A percentile compares a stretch with the other conserved stretches of the same genome.
Evolutionary conservation across 64 coral and sea anemone genomes (phyloP).

Genomic region (Stichodactyla helianthus): DNA sequence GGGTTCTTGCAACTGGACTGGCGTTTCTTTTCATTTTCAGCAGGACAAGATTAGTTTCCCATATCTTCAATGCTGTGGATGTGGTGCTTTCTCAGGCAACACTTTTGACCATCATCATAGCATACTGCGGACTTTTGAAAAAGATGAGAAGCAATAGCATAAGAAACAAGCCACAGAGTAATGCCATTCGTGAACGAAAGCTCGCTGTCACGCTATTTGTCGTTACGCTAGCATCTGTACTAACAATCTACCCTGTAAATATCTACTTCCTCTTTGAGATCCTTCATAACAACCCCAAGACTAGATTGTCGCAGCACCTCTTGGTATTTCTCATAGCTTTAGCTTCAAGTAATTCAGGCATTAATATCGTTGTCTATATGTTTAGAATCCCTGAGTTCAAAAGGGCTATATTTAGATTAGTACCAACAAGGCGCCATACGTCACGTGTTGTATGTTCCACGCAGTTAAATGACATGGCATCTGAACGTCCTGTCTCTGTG

Average conservation of each 20-base stretch:
- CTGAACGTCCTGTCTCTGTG: background rate
- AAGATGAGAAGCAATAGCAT: slow-evolving; percentile 1
- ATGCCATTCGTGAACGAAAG: background rate
- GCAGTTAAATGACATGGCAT: background rate
- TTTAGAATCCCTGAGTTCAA: background rate
- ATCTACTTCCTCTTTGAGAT: slow-evolving; percentile 12
- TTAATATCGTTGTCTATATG: slow-evolving; percentile 9
- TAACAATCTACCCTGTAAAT: slow-evolving; percentile 19
- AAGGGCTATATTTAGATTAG: background rate
- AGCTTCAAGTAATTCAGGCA: slow-evolving; percentile 2
- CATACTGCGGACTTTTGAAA: slow-evolving; percentile 6
- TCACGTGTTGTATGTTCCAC: background rate
- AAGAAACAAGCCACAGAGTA: background rate
- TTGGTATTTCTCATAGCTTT: slow-evolving; percentile 15
- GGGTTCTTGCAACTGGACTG: background rate
- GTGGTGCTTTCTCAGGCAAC: background rate
- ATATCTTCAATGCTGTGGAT: background rate
- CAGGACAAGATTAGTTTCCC: background rate
- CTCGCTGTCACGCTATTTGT: slow-evolving; percentile 16
- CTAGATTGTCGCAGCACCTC: background rate
- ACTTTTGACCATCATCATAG: background rate
- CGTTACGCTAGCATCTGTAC: background rate
- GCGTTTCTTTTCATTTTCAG: background rate
- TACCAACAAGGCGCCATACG: background rate
- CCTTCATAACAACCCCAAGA: background rate